Evolutionary conservation across 2,113 vertebrate genomes (phyloP).

Genomic region (Cyphomyrus plagiostoma): DNA sequence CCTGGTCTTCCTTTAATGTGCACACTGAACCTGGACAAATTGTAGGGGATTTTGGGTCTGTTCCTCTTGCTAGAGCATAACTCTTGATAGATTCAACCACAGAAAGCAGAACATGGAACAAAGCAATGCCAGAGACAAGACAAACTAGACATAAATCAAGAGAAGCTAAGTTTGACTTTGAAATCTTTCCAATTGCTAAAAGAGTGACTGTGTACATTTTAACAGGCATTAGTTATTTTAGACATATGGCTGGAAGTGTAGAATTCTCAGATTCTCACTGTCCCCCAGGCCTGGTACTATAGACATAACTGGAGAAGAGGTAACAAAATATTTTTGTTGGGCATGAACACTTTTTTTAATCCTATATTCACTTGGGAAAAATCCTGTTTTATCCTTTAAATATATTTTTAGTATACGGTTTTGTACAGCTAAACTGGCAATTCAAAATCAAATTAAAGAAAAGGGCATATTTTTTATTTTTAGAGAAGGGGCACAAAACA

Average conservation of each 20-base stretch:
- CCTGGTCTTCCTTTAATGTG: constrained; percentile 16
- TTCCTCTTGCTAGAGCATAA: neutral
- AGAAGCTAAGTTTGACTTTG: neutral
- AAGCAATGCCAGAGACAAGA: neutral
- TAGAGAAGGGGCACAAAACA: neutral
- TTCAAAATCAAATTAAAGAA: neutral
- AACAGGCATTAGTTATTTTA: neutral
- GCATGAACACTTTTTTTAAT: neutral
- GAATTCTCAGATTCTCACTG: neutral
- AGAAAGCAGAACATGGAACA: neutral
- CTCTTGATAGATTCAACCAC: neutral
- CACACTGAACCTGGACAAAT: constrained; percentile 23
- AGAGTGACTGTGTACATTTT: neutral
- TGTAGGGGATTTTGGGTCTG: neutral
- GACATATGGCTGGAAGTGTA: neutral
- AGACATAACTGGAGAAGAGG: neutral
- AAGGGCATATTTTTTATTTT: neutral
- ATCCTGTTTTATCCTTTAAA: neutral
- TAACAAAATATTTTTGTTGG: neutral
- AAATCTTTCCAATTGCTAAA: neutral
- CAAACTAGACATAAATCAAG: neutral
- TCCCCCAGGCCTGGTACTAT: neutral
- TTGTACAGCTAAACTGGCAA: neutral
- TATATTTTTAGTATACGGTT: neutral
- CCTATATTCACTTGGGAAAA: neutral